Base-by-base conservation (phyloP, 2,888 invertebrate genomes). In the Pediacus dermestoides region DNA sequence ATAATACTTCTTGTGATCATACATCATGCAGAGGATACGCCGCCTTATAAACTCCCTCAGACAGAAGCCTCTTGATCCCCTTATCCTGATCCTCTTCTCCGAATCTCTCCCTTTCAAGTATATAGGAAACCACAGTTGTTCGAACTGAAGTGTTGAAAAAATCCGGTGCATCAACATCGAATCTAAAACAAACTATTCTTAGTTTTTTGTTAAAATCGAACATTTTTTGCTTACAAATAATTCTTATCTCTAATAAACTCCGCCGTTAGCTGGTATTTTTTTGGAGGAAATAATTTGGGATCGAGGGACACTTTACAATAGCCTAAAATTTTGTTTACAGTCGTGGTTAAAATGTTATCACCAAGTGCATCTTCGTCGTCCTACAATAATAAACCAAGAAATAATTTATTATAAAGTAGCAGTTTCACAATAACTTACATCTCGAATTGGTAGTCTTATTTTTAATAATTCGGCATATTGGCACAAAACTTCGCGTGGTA, bases 21-120 rank as follows among this genome's bases (percentile, higher is more conserved):
- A 84, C 85, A 71, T 87, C 85, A 64, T 87, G 87, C 38, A 88
- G 65, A 2, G 86, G 83, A 66, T 84, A 87, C 6, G 85, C 82
- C 41, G 82, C 82, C 25, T 73, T 73, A 60, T 85, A 87, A 27
- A 80, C 75, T 14, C 74, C 73, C 57, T 82, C 80, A 18, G 72
- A 67, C 38, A 86, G 57, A 15, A 87, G 69, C 52, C 80, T 77
- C 45, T 82, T 80, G 39, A 87, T 81, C 30, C 87, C 86, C 55
- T 78, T 74, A 41, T 74, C 72, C 58, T 76, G 77, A 30, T 69
- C 68, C 39, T 75, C 74, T 14, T 72, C 70, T 1, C 75, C 73
- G 60, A 80, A 85, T 44, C 74, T 73, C 61, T 84, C 82, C 37
- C 87, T 71, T 50, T 85, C 78, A 52, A 88, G 70, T 63, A 88